phyloP scores from a whole-genome alignment of 2,797 vertebrate species.

The Silurus aristotelis region DNA sequence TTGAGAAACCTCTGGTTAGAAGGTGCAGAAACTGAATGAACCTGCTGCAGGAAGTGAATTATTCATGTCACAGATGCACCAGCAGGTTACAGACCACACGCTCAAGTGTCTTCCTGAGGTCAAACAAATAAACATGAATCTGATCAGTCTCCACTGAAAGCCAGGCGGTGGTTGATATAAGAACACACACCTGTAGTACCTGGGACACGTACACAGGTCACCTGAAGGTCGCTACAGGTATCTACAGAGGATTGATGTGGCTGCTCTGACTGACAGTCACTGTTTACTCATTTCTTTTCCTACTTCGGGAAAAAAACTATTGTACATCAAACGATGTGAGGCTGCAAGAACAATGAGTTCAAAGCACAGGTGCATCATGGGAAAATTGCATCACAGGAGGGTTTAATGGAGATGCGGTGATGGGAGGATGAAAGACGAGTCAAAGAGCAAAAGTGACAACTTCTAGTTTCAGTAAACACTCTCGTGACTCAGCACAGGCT shows the following conservation, averaged over 20 bases:
- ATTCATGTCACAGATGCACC: background rate
- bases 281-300: background rate
- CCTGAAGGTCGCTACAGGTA: background rate
- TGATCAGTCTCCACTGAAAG: background rate
- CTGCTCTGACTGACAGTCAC: background rate
- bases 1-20: too few relatives aligned
- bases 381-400: background rate
- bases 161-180: background rate
- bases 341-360: slow-evolving; percentile 38
- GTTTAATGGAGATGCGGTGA: slow-evolving; percentile 8
- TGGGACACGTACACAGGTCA: background rate
- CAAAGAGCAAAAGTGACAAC: background rate
- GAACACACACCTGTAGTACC: background rate
- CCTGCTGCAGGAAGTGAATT: too few relatives aligned
- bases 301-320: background rate
- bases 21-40: too few relatives aligned
- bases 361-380: slow-evolving; percentile 26
- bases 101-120: background rate
- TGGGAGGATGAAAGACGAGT: background rate
- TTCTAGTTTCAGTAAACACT: background rate
- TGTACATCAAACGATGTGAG: background rate
- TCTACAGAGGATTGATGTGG: background rate
- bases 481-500: slow-evolving; percentile 5
- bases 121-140: background rate
- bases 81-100: background rate